Base-by-base conservation (phyloP, 2,888 invertebrate genomes). In the Tillus elongatus region DNA sequence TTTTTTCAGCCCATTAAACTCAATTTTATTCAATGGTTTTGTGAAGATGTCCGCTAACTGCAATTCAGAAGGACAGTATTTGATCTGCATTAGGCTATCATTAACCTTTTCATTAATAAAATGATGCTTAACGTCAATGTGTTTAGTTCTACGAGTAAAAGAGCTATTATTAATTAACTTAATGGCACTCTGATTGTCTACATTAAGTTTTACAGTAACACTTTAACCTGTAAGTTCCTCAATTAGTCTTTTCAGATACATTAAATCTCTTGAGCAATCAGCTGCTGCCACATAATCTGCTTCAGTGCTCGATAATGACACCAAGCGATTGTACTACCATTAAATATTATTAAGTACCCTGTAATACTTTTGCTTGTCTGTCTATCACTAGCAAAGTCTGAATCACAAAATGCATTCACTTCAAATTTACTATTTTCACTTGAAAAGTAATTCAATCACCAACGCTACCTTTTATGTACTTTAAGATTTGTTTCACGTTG, bases 121-220 rank as follows among this genome's bases (percentile, higher is more conserved):
- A 6, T n/a, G 6, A n/a, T 19, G n/a, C n/a, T n/a, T 19, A 8
- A 19, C 24, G n/a, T 19, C 24, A n/a, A 19, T 19, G n/a, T 19
- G 24, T n/a, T 19, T 19, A n/a, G 6, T 19, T 19, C 24, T 19
- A 8, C 6, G 6, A n/a, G 24, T 19, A n/a, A 19, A 19, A n/a
- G n/a, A n/a, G 24, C 6, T n/a, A 19, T 19, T 19, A 19, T 19
- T 19, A 8, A 19, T 19, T n/a, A 19, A n/a, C n/a, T 19, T 19
- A 8, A 19, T 19, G 24, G 24, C n/a, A 19, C 24, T 19, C n/a
- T 19, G 24, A 19, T 19, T 19, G n/a, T 19, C 24, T 19, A 19
- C n/a, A 19, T 19, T 19, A 8, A 19, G n/a, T 8, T 6, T 19
- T 19, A n/a, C 24, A 19, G 6, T 8, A 19, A 19, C n/a, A 19